These are phyloP conservation scores for Muscina levida DNA, from an alignment of 2,888 invertebrate species.

Conservation along the genomic window DNA sequence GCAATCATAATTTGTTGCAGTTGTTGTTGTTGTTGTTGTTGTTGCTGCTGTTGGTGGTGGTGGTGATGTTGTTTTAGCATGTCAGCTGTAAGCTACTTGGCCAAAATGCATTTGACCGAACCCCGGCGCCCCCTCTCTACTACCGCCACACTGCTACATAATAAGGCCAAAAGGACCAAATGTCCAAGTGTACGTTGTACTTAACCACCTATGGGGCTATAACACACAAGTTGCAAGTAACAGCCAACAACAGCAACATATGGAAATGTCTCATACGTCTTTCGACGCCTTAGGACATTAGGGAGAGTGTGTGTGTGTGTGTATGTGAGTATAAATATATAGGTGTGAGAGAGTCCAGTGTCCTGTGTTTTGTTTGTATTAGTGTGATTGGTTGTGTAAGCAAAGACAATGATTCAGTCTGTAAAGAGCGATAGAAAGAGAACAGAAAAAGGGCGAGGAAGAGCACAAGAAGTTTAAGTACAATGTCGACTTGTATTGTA, in stretches of 20 bases:
- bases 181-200: neutral
- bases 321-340: neutral
- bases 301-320: neutral
- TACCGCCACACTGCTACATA: no score
- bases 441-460: neutral
- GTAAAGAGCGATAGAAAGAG: neutral
- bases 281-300: slow-evolving; percentile 50
- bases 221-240: slow-evolving; percentile 10
- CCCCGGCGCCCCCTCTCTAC: neutral
- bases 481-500: slow-evolving; percentile 21
- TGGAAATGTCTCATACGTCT: slow-evolving; percentile 62
- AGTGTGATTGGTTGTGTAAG: slow-evolving; percentile 29
- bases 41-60: no score
- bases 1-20: slow-evolving; percentile 60
- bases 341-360: no score
- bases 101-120: slow-evolving; percentile 59
- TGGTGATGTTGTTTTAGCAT: slow-evolving; percentile 43
- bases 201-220: slow-evolving; percentile 19
- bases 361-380: no score
- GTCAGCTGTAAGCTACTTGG: slow-evolving; percentile 57
- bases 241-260: slow-evolving; percentile 46
- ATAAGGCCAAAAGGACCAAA: neutral
- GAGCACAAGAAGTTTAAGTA: slow-evolving; percentile 22
- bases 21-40: slow-evolving; percentile 7
- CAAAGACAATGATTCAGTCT: neutral